Conservation (phyloP, 2,888 invertebrate species). For the Trichogramma evanescens region DNA sequence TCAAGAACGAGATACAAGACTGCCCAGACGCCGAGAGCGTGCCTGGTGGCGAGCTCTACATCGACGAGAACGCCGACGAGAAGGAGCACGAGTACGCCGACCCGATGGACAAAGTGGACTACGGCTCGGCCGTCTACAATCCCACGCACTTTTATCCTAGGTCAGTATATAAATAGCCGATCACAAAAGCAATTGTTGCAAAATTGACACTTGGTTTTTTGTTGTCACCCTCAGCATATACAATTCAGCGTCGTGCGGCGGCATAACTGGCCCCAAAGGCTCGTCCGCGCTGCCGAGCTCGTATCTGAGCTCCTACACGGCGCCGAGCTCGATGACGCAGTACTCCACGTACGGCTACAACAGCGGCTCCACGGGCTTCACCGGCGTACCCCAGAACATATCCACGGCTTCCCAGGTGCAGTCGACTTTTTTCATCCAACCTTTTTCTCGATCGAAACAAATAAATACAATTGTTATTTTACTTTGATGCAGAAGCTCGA, state of each 20-base stretch:
- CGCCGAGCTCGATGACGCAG: constrained; percentile 42
- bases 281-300: constrained; percentile 38
- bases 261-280: constrained; percentile 38
- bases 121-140: constrained; percentile 38
- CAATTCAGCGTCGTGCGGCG: constrained; percentile 40
- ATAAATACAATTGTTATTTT: not conserved
- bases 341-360: constrained; percentile 44
- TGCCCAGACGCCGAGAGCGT: constrained; percentile 44
- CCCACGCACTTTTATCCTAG: constrained; percentile 44
- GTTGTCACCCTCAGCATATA: constrained; percentile 33
- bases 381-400: constrained; percentile 43
- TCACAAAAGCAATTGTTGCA: not conserved
- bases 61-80: constrained; percentile 44
- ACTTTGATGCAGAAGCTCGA: constrained; percentile 38
- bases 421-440: not conserved
- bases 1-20: constrained; percentile 45
- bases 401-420: constrained; percentile 41
- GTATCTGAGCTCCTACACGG: constrained; percentile 42
- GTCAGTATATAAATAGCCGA: constrained; percentile 18
- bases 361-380: constrained; percentile 40
- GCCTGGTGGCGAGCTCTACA: constrained; percentile 40
- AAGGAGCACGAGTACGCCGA: constrained; percentile 44
- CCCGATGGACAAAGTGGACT: constrained; percentile 41
- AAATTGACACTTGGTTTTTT: not conserved
- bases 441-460: not conserved